Base-by-base conservation (phyloP, 2,888 invertebrate species). In the Drosophila ezoana region DNA sequence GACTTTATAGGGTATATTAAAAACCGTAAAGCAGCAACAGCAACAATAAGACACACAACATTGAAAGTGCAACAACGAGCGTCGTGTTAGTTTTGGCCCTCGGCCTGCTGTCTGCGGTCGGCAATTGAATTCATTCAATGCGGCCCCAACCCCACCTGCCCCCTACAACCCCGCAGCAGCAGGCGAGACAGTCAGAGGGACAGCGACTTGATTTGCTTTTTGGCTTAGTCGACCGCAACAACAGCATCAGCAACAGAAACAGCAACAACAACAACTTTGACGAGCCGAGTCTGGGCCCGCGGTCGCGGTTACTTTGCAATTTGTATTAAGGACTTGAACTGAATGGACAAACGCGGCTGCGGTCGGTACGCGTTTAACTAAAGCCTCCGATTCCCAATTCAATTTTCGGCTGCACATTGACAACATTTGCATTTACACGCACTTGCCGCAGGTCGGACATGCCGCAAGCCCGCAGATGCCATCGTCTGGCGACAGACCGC, bases 221-320 rank as follows among this genome's bases (percentile, higher is more conserved):
- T 71, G 80, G 81, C 81, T 81, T 79, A 79, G 76, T 85, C 86
- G 79, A 88, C 86, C 88, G 70, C 76, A 76, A 63, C 78, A 78
- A 62, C 78, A 65, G 48, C 72, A 65, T 16, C 71, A 56, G 40
- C 65, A 61, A 2, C 65, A 56, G 6, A 56, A 53, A 6, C 51
- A 61, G 4, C 57, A 63, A 11, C 75, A 57, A 14, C 72, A 77
- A 60, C 62, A 14, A 59, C 63, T 64, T 72, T 77, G 76, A 76
- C 72, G 60, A 72, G 45, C 67, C 60, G 54, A 54, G 8, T 28
- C 49, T 51, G 62, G 58, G 49, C 51, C 47, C 66, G 53, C 47
- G 77, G 76, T 81, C 89, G 90, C 85, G 90, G 90, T 86, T 89
- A 82, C 88, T 90, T 90, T 86, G 90, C 90, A 90, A 90, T 90